Evolutionary conservation across 2,113 vertebrate species (phyloP), one percentile per base, ranked within the genome.

Genomic region (Passer montanus): DNA sequence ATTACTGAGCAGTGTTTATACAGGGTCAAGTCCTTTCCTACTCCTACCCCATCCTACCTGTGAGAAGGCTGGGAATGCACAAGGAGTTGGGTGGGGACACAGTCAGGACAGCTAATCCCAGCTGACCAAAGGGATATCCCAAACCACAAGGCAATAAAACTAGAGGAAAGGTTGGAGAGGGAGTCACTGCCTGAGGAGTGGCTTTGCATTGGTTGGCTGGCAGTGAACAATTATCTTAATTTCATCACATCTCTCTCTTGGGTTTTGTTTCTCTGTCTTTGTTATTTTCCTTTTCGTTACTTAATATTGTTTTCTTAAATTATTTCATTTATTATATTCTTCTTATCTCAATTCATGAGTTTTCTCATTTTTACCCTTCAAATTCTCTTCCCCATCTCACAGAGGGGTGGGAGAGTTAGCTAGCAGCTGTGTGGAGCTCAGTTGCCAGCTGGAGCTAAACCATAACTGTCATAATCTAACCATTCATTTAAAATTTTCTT

Each of bases 151-250:
- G 24, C 47, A 49, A 27, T 39, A 30, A 30, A 52, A 56, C 7
- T 21, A 15, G 10, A 35, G 23, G 16, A 39, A 56, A 68, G 2
- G 8, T 15, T 56, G 27, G 16, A 15, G 23, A 22, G 53, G 17
- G 35, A 49, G 16, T 1, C 0, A 0, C 46, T 78, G 9, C 53
- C 15, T 28, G 8, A 10, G 31, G 16, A 49, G 23, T 49, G 13
- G 46, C n/a, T 66, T 69, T 50, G 21, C 44, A 35, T 49, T 12
- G 11, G 28, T 31, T 49, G 7, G 6, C 20, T 62, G 28, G 60
- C 22, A 59, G 16, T n/a, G 53, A 88, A 37, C 1, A 1, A 39
- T 17, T 39, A 24, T 24, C 21, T 50, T 50, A 22, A 63, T 63
- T 63, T 39, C 33, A 50, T 23, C 15, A 23, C 30, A 31, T 52